A percentile compares a stretch with the other conserved stretches of the same genome.
phyloP scores from a whole-genome alignment of 1,140 invertebrate species.

The Maniola jurtina region DNA sequence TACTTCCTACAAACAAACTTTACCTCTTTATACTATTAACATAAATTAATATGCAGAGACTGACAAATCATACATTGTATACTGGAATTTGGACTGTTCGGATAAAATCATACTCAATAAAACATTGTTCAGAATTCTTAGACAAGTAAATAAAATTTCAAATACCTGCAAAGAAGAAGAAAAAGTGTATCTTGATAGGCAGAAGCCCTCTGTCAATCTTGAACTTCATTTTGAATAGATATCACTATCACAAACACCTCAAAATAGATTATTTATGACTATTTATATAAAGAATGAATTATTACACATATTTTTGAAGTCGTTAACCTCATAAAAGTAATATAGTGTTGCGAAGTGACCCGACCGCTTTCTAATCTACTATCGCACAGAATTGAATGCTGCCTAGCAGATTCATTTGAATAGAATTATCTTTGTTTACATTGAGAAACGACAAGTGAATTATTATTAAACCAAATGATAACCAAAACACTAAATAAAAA shows the following conservation, averaged over 20 bases:
- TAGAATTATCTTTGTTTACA: constrained; percentile 35
- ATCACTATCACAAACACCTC: neutral
- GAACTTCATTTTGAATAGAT: constrained; percentile 66
- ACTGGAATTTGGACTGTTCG: too few species aligned
- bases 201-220: constrained; percentile 83
- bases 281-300: neutral
- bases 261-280: neutral
- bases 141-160: constrained; percentile 17
- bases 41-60: too few species aligned
- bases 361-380: constrained; percentile 36
- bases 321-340: neutral
- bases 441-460: neutral
- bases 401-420: constrained; percentile 24
- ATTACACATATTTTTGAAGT: neutral
- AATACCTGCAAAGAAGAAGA: constrained; percentile 90
- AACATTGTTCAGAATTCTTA: too few species aligned
- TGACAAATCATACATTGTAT: too few species aligned
- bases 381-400: constrained; percentile 29
- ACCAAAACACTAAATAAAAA: too few species aligned
- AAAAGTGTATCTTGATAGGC: constrained; percentile 89
- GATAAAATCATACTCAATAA: too few species aligned
- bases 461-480: too few species aligned
- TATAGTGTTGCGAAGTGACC: constrained; percentile 14
- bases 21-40: too few species aligned
- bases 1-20: too few species aligned